Conservation (phyloP, 1,140 invertebrate species). For the Cydia pomonella region DNA sequence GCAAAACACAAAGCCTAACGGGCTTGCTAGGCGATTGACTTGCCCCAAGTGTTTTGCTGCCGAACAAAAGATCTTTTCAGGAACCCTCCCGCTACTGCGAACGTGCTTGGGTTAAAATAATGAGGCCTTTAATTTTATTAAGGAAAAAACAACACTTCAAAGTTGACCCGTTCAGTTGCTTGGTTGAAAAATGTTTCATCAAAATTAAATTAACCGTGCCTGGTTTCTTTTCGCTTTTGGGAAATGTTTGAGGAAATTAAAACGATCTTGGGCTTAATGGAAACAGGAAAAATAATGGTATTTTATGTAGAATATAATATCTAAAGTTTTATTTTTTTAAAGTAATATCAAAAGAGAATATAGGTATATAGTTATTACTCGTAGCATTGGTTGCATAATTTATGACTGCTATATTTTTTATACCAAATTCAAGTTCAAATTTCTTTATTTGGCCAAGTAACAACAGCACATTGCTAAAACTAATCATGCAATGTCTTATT, state of each 20-base stretch:
- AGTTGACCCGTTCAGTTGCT: constrained; percentile 29
- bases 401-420: background rate
- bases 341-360: background rate
- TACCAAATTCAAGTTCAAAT: too few species aligned
- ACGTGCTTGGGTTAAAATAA: constrained; percentile 72
- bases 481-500: too few species aligned
- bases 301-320: background rate
- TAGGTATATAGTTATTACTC: background rate
- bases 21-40: constrained; percentile 63
- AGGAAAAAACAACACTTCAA: constrained; percentile 49
- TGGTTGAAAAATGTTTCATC: constrained; percentile 25
- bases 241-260: constrained; percentile 12
- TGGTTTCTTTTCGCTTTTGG: constrained; percentile 6
- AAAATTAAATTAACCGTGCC: constrained; percentile 24
- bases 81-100: constrained; percentile 47
- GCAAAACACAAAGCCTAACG: constrained; percentile 65
- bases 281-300: constrained; percentile 10
- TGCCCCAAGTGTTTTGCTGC: constrained; percentile 66
- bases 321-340: background rate
- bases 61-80: constrained; percentile 71
- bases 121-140: constrained; percentile 69
- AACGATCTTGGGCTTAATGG: background rate
- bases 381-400: background rate
- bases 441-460: too few species aligned
- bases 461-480: too few species aligned